Evolutionary conservation across 2,113 vertebrate species (phyloP).

Genomic region (zebrafish (Danio rerio)): GRCz12tu NC_133185.1:23335501-23336000

Average conservation of each 20-base stretch:
- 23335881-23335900: too few species aligned
- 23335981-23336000: too few species aligned
- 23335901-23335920: too few species aligned
- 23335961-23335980: too few species aligned
- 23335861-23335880: too few species aligned
- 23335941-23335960: too few species aligned
- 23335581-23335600: constrained; percentile 75
- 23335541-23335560: constrained; percentile 73
- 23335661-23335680: constrained; percentile 1
- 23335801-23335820: background rate
- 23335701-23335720: background rate
- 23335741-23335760: background rate
- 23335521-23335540: constrained; percentile 75
- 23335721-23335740: background rate
- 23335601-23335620: constrained; percentile 72
- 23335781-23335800: constrained; percentile 1
- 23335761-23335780: background rate
- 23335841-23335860: too few species aligned
- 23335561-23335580: constrained; percentile 73
- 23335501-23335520: constrained; percentile 62
- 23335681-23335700: constrained; percentile 35
- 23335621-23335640: constrained; percentile 54
- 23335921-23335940: too few species aligned
- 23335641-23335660: background rate
- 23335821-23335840: too few species aligned